Conservation (phyloP, 2,888 invertebrate genomes). For the Cheiracanthium punctorium region DNA sequence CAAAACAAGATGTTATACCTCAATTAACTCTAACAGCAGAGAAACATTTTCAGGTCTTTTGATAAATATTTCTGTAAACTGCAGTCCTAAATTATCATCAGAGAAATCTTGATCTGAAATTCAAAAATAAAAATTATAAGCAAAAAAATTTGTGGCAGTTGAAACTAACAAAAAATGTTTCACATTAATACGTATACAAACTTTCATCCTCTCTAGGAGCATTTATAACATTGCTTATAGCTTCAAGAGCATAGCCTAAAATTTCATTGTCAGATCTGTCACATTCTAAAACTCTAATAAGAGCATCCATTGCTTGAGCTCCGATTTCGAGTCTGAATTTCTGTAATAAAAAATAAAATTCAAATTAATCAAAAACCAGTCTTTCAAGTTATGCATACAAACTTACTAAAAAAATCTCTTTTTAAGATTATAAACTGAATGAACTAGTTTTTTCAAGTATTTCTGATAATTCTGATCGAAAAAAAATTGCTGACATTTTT, state of each 20-base stretch:
- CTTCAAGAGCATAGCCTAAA: slow-evolving; percentile 92
- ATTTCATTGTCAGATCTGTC: slow-evolving; percentile 95
- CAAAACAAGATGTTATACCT: slow-evolving; percentile 73
- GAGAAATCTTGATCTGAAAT: slow-evolving; percentile 35
- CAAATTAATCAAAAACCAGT: too few relatives aligned
- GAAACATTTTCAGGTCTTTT: slow-evolving; percentile 91
- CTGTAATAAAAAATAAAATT: slow-evolving; percentile 79
- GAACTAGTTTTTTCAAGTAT: too few relatives aligned
- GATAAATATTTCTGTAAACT: slow-evolving; percentile 97
- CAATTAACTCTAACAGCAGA: slow-evolving; percentile 87
- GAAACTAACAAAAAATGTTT: neutral
- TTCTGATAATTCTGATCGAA: too few relatives aligned
- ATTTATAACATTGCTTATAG: slow-evolving; percentile 91
- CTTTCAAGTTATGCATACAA: too few relatives aligned
- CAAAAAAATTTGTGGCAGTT: too few relatives aligned
- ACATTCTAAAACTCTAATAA: slow-evolving; percentile 84
- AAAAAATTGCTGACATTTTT: too few relatives aligned
- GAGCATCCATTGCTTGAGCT: slow-evolving; percentile 88
- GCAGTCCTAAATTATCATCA: slow-evolving; percentile 82
- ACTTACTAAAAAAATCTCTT: too few relatives aligned
- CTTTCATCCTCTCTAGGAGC: slow-evolving; percentile 69
- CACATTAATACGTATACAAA: slow-evolving; percentile 15
- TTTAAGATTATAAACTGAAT: too few relatives aligned
- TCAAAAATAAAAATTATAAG: neutral
- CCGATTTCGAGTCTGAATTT: slow-evolving; percentile 97